These are phyloP conservation scores for Crotalus viridis DNA, from an alignment of 2,113 vertebrate species.

Conservation along the genomic window DNA sequence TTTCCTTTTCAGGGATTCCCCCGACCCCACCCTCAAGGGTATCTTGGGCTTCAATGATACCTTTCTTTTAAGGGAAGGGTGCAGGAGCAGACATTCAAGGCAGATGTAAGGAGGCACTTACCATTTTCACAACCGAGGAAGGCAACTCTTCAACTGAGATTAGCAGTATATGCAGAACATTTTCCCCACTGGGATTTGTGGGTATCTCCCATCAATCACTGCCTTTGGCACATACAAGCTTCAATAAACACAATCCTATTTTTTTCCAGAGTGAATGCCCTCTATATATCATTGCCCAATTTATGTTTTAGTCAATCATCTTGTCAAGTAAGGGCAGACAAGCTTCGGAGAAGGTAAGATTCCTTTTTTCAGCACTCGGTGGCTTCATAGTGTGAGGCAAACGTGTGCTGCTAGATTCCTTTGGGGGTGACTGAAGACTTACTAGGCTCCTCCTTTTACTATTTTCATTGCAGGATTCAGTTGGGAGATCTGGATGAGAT, in stretches of 20 bases:
- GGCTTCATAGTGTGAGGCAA: neutral
- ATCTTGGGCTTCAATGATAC: neutral
- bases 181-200: neutral
- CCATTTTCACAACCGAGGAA: neutral
- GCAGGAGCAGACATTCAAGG: neutral
- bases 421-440: neutral
- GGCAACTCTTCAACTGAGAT: neutral
- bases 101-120: neutral
- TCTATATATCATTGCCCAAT: neutral
- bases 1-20: neutral
- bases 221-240: neutral
- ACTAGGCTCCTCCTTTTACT: neutral
- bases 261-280: neutral
- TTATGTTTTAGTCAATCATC: neutral
- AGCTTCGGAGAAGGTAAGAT: neutral
- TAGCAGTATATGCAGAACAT: neutral
- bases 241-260: neutral
- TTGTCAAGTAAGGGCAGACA: neutral
- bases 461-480: neutral
- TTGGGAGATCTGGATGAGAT: neutral
- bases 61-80: neutral
- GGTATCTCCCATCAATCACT: neutral
- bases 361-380: neutral
- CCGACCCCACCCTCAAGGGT: neutral
- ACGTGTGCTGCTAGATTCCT: neutral